Percentiles rank a stretch among this genome's conserved stretches.
Conservation (phyloP, 30 jellyfish, hydroid and myxozoan species). For the Aurelia sp. region DNA sequence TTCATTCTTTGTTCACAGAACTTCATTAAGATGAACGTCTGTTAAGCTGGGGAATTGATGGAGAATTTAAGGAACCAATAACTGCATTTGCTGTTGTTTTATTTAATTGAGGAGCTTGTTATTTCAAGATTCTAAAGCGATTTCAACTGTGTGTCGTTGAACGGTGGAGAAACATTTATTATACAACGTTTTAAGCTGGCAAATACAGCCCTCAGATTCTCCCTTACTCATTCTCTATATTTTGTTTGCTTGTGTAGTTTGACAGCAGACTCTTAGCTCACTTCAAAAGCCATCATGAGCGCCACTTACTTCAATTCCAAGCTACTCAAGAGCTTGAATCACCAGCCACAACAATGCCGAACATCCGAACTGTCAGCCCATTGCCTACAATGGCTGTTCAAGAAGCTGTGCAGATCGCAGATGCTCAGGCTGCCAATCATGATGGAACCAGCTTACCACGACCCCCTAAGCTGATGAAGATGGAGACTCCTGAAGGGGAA, state of each 20-base stretch:
- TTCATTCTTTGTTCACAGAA: no score
- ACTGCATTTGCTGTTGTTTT: no score
- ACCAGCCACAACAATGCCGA: conserved; percentile 60
- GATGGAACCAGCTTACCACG: conserved; percentile 62
- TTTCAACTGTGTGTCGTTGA: no score
- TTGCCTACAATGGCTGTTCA: conserved; percentile 80
- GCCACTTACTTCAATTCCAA: conserved; percentile 68
- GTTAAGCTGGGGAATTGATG: no score
- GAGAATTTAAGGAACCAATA: no score
- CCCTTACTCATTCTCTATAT: no score
- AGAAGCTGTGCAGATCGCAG: conserved; percentile 63
- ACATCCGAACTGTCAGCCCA: conserved; percentile 71
- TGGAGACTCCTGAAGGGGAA: conserved; percentile 74
- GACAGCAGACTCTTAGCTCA: conserved; percentile 77
- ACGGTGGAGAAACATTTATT: no score
- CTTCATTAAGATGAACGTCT: no score
- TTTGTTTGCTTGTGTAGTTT: conserved; percentile 20
- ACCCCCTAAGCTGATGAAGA: conserved; percentile 69
- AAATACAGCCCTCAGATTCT: no score
- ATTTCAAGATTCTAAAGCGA: no score
- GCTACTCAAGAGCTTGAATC: conserved; percentile 47
- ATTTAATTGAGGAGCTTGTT: no score
- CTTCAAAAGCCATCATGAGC: conserved; percentile 75
- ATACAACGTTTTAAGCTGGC: no score
- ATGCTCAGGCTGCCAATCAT: conserved; percentile 51